phyloP scores from a whole-genome alignment of 2,797 vertebrate species.

The Schizopygopsis malacanthus region DNA sequence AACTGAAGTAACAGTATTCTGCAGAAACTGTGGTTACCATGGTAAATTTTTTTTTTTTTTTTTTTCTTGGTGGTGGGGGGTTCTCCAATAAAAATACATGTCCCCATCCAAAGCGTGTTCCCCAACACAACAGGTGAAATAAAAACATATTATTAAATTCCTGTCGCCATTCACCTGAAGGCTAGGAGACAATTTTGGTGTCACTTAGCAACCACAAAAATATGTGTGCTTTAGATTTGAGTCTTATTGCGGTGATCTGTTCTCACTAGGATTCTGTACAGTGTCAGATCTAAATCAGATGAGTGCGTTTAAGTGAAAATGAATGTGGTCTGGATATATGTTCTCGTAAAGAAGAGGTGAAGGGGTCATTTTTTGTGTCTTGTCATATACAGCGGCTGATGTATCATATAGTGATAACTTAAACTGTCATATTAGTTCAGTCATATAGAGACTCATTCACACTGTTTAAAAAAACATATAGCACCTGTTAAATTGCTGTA shows the following conservation, averaged over 20 bases:
- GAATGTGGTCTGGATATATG: conserved; percentile 2
- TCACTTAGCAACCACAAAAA: conserved; percentile 56
- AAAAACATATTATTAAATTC: conserved; percentile 6
- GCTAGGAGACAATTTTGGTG: conserved; percentile 36
- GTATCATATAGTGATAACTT: conserved; percentile 27
- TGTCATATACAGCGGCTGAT: not conserved
- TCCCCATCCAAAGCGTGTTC: conserved; percentile 21
- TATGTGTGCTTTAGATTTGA: conserved; percentile 41
- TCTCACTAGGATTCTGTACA: conserved; percentile 40
- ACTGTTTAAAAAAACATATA: conserved; percentile 4
- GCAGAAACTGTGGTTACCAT: conserved; percentile 13
- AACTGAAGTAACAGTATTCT: not conserved
- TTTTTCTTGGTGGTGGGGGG: not conserved
- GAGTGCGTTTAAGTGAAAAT: conserved; percentile 28
- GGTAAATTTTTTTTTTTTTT: not conserved
- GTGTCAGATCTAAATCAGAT: conserved; percentile 40
- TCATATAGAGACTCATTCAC: conserved; percentile 1
- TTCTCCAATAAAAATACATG: not conserved
- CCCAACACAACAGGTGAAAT: conserved; percentile 47
- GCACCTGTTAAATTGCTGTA: conserved; percentile 4
- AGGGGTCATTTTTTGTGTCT: not conserved
- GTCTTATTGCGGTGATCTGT: conserved; percentile 54
- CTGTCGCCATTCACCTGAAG: conserved; percentile 46
- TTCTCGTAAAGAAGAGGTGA: conserved; percentile 8
- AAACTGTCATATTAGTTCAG: conserved; percentile 20